Conservation (phyloP, 2,888 invertebrate genomes). For the Phyto melanocephala region DNA sequence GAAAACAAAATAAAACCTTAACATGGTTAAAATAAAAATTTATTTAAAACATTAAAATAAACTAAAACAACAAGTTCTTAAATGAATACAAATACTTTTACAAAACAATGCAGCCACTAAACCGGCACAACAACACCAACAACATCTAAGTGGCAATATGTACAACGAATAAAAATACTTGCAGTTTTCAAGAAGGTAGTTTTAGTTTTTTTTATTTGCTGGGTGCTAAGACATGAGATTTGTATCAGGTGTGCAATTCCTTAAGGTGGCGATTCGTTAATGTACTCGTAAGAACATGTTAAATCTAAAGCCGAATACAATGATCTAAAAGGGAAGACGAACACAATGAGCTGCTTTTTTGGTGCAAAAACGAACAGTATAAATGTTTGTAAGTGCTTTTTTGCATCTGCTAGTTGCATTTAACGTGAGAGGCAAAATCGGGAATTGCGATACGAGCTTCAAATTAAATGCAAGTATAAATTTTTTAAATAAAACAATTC, state of each 20-base stretch:
- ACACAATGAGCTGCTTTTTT: not conserved
- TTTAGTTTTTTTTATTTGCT: not conserved
- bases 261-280: constrained; percentile 66
- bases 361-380: not conserved
- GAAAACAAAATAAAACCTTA: constrained; percentile 2
- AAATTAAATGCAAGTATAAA: too few species aligned
- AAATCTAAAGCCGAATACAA: constrained; percentile 48
- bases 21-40: constrained; percentile 39
- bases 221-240: constrained; percentile 62
- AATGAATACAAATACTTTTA: constrained; percentile 31
- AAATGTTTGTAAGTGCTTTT: not conserved
- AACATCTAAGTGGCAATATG: constrained; percentile 17
- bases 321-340: constrained; percentile 12
- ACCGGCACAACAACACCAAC: not conserved
- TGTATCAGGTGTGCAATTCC: constrained; percentile 71
- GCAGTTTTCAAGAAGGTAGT: not conserved
- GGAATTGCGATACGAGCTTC: too few species aligned
- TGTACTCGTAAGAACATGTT: constrained; percentile 59
- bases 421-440: not conserved
- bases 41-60: constrained; percentile 44
- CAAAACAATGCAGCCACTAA: constrained; percentile 15
- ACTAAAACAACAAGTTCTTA: constrained; percentile 31
- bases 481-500: too few species aligned
- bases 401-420: constrained; percentile 29
- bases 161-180: constrained; percentile 36